Evolutionary conservation across 2,888 invertebrate genomes (phyloP).

Genomic region (Zelleria hepariella): DNA sequence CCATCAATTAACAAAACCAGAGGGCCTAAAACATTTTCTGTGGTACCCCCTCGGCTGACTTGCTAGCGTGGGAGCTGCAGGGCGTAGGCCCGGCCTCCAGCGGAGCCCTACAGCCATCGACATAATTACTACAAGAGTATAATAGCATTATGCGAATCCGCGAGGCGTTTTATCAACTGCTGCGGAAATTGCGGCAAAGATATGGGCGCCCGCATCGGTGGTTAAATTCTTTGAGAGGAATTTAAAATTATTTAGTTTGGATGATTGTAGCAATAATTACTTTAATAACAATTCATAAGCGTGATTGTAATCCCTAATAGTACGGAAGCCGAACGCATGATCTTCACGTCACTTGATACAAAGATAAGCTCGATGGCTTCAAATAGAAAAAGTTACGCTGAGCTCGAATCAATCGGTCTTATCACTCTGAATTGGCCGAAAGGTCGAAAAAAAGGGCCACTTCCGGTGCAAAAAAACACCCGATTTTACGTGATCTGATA

Average conservation of each 20-base stretch:
- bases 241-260: not conserved
- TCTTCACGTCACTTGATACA: too few species aligned
- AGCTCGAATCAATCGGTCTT: too few species aligned
- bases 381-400: too few species aligned
- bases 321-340: too few species aligned
- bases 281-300: not conserved
- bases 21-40: not conserved
- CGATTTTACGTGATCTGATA: too few species aligned
- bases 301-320: too few species aligned
- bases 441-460: too few species aligned
- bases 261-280: not conserved
- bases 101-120: not conserved
- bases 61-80: constrained; percentile 1
- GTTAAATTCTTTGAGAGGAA: not conserved
- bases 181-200: not conserved
- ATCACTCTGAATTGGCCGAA: too few species aligned
- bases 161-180: not conserved
- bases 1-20: too few species aligned
- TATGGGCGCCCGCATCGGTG: constrained; percentile 1
- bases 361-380: too few species aligned
- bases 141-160: not conserved
- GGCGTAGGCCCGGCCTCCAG: not conserved
- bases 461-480: too few species aligned
- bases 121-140: not conserved
- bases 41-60: not conserved